Evolutionary conservation across 2,113 vertebrate species (phyloP).

Genomic region (Daubentonia madagascariensis): DNA sequence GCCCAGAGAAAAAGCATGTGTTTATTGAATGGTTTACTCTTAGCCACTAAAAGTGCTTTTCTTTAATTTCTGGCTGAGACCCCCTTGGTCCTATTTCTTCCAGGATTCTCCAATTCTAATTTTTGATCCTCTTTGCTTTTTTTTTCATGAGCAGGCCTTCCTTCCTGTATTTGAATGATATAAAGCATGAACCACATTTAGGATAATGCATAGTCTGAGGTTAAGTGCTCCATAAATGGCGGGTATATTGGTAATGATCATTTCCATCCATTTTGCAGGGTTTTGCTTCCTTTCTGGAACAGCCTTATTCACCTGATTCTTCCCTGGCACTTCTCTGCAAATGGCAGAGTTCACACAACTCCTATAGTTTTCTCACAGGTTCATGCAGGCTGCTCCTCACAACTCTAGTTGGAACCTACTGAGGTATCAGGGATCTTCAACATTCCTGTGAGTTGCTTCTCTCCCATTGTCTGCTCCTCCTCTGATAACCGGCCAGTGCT

Average conservation of each 20-base stretch:
- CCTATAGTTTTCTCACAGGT: neutral
- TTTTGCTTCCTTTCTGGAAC: neutral
- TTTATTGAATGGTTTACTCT: slow-evolving; percentile 5
- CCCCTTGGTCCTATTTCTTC: neutral
- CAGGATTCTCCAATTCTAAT: neutral
- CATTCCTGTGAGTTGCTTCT: rapidly evolving
- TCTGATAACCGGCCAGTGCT: neutral
- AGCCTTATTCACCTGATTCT: neutral
- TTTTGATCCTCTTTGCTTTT: neutral
- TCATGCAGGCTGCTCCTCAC: rapidly evolving
- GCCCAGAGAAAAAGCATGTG: neutral
- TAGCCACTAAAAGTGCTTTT: neutral
- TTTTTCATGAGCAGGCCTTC: neutral
- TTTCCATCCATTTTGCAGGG: neutral
- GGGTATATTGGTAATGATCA: neutral
- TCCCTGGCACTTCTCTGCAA: neutral
- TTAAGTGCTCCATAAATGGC: neutral
- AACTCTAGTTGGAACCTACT: neutral
- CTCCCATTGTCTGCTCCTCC: neutral
- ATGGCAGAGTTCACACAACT: neutral
- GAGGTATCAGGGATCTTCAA: neutral
- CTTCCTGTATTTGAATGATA: neutral
- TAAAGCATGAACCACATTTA: neutral
- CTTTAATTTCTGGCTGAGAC: neutral
- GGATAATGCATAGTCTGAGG: neutral